Evolutionary conservation across 2,797 vertebrate genomes (phyloP).

Genomic region (Diplodus sargus): DNA sequence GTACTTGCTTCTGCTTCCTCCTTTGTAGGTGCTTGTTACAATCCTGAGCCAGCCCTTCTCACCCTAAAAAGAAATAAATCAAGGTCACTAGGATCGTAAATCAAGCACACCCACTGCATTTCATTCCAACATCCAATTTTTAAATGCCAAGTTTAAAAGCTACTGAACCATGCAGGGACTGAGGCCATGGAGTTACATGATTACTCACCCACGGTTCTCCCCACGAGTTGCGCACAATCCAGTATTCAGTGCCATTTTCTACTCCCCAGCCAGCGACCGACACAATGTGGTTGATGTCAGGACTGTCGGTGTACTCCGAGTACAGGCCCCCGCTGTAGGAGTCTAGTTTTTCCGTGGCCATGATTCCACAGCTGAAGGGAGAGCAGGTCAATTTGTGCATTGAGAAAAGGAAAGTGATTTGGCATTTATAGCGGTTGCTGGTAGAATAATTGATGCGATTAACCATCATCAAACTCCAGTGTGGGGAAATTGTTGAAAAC

Average conservation of each 20-base stretch:
- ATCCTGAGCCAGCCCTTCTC: slow-evolving; percentile 92
- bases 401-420: background rate
- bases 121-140: slow-evolving; percentile 14
- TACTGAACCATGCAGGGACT: background rate
- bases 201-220: slow-evolving; percentile 92
- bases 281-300: slow-evolving; percentile 88
- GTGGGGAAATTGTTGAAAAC: background rate
- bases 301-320: slow-evolving; percentile 76
- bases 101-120: background rate
- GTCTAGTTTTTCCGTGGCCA: slow-evolving; percentile 87
- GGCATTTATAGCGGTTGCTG: background rate
- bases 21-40: slow-evolving; percentile 91
- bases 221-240: slow-evolving; percentile 95
- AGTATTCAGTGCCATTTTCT: slow-evolving; percentile 88
- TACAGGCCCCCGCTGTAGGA: slow-evolving; percentile 88
- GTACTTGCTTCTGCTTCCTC: slow-evolving; percentile 84
- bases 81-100: slow-evolving; percentile 24
- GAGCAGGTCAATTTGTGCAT: background rate
- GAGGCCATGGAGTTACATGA: background rate
- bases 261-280: slow-evolving; percentile 91
- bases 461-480: background rate
- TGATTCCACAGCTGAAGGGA: slow-evolving; percentile 89
- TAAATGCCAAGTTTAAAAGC: slow-evolving; percentile 45
- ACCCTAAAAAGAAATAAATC: slow-evolving; percentile 79
- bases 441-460: background rate